Evolutionary conservation across 1,140 invertebrate genomes (phyloP), one percentile per base, ranked within the genome.

Genomic region (Cephus cinctus): DNA sequence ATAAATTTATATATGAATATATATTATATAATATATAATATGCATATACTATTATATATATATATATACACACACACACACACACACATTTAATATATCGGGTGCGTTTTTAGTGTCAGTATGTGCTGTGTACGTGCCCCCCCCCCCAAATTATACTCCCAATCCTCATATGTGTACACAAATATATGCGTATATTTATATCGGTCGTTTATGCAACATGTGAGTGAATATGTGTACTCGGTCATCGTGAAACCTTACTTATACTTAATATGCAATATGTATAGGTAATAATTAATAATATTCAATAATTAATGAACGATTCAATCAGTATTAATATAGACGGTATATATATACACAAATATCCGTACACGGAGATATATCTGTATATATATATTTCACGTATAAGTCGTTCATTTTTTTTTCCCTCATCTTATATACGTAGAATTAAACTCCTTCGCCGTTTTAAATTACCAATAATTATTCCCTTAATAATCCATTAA

Each of bases 261-360:
- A n/a, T 12, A 41, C 15, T 41, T 23, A 41, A 41, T 41, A 41
- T 23, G 39, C 39, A 41, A 22, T 41, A 23, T 41, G 21, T 15
- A 36, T 19, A 23, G 18, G 20, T 41, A 23, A 36, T 36, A 16
- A 41, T 41, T 12, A 20, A 41, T 41, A 3, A 27, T 27, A 41
- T 19, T 41, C 39, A 23, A 41, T 41, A 41, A 23, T 41, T n/a
- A 27, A 27, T 27, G 6, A n/a, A 27, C n/a, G n/a, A n/a, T n/a
- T n/a, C n/a, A n/a, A 39, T 15, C 19, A 19, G 18, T 27, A 36
- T 38, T 35, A 23, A 27, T 48, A 27, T 43, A 54, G 36, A 45
- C 15, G 50, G 43, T 43, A 31, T 47, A 47, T 43, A 38, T 47
- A 47, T 52, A 43, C 51, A 45, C 56, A 46, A 52, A 54, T 48